A percentile compares a stretch with the other conserved stretches of the same genome.
These are phyloP conservation scores for Gopherus flavomarginatus DNA, from an alignment of 2,113 vertebrate genomes.

Conservation along the genomic window DNA sequence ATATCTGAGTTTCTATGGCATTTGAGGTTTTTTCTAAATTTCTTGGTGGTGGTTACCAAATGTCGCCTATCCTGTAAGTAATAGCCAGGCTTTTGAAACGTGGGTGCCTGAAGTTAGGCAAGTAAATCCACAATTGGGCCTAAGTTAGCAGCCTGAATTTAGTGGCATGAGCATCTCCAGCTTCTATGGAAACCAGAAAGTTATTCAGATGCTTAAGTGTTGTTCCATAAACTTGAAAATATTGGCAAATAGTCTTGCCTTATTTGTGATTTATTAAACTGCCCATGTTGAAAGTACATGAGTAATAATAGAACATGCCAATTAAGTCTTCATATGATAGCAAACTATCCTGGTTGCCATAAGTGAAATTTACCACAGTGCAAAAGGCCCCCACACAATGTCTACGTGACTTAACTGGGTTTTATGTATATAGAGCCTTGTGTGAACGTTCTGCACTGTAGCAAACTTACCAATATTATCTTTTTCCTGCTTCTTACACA, in stretches of 20 bases:
- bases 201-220: too few relatives aligned
- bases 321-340: slow-evolving; percentile 5
- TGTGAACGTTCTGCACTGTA: neutral
- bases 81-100: neutral
- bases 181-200: too few relatives aligned
- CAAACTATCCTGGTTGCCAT: rapidly evolving
- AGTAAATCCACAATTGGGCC: neutral
- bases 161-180: too few relatives aligned
- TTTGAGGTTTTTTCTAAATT: neutral
- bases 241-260: neutral
- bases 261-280: slow-evolving; percentile 19
- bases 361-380: rapidly evolving
- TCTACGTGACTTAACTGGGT: rapidly evolving
- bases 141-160: too few relatives aligned
- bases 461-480: neutral
- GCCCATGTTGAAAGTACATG: slow-evolving; percentile 5
- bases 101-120: neutral
- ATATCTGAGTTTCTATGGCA: rapidly evolving
- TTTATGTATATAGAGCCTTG: neutral
- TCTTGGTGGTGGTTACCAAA: neutral
- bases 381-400: neutral
- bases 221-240: neutral
- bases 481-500: neutral
- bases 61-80: neutral
- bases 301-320: neutral